Evolutionary conservation across 2,888 invertebrate species (phyloP).

Genomic region (Lasioglossum villosulum): DNA sequence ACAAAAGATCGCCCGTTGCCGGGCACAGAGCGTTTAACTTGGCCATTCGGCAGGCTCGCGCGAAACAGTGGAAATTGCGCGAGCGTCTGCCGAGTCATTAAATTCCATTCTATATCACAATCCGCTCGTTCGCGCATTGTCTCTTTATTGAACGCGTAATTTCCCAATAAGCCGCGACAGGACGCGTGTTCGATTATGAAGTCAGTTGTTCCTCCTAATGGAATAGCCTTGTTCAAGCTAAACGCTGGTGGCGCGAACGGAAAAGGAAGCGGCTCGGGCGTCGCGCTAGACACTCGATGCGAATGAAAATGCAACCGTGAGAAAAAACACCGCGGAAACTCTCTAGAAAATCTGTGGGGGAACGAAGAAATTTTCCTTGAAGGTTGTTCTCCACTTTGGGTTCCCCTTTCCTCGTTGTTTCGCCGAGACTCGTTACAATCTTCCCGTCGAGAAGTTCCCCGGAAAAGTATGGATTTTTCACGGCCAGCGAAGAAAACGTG

Average conservation of each 20-base stretch:
- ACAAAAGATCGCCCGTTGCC: background rate
- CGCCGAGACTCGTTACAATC: conserved; percentile 44
- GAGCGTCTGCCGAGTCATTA: conserved; percentile 15
- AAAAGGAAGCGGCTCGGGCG: background rate
- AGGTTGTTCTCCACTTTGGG: background rate
- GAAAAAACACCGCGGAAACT: background rate
- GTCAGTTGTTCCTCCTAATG: conserved; percentile 7
- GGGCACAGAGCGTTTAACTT: background rate
- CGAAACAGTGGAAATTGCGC: conserved; percentile 3
- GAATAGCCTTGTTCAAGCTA: conserved; percentile 4
- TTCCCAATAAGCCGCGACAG: conserved; percentile 9
- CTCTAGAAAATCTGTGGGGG: background rate
- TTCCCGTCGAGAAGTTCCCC: conserved; percentile 54
- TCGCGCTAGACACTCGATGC: background rate
- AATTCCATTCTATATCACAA: conserved; percentile 9
- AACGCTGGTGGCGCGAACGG: background rate
- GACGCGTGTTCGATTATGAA: conserved; percentile 9
- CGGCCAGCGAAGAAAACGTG: background rate
- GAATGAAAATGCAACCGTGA: background rate
- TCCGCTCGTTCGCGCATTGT: conserved; percentile 7
- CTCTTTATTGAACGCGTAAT: conserved; percentile 10
- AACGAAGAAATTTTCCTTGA: background rate
- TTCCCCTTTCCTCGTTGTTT: conserved; percentile 2
- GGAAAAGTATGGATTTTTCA: conserved; percentile 38
- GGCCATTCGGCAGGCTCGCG: background rate